These are phyloP conservation scores for Cepphus grylle DNA, from an alignment of 2,113 vertebrate species.

Conservation along the genomic window DNA sequence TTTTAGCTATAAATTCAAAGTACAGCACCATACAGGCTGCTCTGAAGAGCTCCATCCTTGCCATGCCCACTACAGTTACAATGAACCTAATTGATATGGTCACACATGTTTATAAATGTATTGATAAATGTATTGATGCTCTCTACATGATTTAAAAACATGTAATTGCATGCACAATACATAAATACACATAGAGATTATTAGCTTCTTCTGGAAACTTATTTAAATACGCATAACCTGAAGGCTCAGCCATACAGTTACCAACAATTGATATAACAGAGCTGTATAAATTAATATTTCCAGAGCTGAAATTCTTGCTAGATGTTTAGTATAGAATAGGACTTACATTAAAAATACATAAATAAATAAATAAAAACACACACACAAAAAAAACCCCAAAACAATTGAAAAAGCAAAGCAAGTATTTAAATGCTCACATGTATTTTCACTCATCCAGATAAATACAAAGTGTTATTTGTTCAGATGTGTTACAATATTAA, in stretches of 20 bases:
- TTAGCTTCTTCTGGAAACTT: not conserved
- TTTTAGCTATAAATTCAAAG: not conserved
- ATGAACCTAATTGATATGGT: not conserved
- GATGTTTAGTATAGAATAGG: not conserved
- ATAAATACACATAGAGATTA: not conserved
- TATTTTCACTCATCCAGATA: not conserved
- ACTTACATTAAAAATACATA: not conserved
- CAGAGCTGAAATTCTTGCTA: not conserved
- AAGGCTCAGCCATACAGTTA: not conserved
- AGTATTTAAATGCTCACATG: not conserved
- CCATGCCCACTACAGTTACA: not conserved
- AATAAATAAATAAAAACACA: no score
- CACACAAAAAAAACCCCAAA: no score
- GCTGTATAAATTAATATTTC: not conserved
- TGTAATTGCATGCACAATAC: not conserved
- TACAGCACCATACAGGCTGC: not conserved
- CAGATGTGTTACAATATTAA: not conserved
- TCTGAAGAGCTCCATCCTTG: not conserved
- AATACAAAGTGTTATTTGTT: not conserved
- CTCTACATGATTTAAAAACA: not conserved
- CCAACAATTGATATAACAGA: rapidly evolving
- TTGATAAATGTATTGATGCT: not conserved
- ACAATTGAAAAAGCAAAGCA: not conserved
- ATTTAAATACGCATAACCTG: not conserved
- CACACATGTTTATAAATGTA: not conserved